Percentiles rank a stretch among this genome's conserved stretches.
Conservation (phyloP, 2,888 invertebrate genomes). For the Mesorhabditis belari region DNA sequence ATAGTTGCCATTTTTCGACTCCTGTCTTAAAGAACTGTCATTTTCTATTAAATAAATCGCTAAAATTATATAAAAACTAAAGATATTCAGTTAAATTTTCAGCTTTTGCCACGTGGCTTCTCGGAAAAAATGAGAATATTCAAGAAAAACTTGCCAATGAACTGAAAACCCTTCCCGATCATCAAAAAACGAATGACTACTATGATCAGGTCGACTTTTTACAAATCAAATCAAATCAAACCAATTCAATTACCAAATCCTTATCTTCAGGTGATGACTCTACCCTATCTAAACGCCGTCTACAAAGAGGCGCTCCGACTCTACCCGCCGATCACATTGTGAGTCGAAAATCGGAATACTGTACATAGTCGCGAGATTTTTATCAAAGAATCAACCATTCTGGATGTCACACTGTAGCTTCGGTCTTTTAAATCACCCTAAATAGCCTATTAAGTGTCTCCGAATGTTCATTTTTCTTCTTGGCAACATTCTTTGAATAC, state of each 20-base stretch:
- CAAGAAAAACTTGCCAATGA: conserved; percentile 57
- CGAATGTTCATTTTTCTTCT: too few relatives aligned
- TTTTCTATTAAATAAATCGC: too few relatives aligned
- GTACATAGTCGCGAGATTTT: too few relatives aligned
- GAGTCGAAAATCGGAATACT: not conserved
- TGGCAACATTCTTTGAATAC: too few relatives aligned
- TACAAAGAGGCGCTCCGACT: conserved; percentile 43
- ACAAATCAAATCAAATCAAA: not conserved
- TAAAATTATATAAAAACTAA: too few relatives aligned
- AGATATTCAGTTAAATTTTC: not conserved
- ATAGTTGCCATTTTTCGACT: too few relatives aligned
- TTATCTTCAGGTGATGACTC: not conserved
- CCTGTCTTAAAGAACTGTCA: too few relatives aligned
- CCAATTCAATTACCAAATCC: not conserved
- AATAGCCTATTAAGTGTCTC: too few relatives aligned
- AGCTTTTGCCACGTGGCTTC: conserved; percentile 55
- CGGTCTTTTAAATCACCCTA: too few relatives aligned
- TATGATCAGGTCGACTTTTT: not conserved
- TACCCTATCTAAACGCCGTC: conserved; percentile 42
- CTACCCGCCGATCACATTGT: conserved; percentile 40
- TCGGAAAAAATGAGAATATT: conserved; percentile 57
- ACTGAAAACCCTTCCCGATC: conserved; percentile 50
- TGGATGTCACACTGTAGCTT: too few relatives aligned
- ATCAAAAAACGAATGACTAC: conserved; percentile 21
- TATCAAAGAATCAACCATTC: too few relatives aligned